Evolutionary conservation across 2,113 vertebrate genomes (phyloP), one percentile per base, ranked within the genome.

Genomic region (Hypocryptadius cinnamomeus): DNA sequence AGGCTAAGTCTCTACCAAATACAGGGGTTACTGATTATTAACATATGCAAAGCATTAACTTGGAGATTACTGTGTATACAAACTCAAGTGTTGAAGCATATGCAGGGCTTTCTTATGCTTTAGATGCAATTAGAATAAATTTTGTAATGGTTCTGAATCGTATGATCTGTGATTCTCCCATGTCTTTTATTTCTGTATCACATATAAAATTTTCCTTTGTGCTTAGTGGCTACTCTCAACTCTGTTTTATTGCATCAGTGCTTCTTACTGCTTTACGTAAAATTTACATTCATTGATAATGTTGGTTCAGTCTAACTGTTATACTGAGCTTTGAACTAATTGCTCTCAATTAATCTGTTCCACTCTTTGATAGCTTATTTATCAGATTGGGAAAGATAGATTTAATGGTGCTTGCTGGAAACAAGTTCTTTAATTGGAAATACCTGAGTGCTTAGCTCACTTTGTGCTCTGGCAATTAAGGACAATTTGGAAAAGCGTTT

Each of bases 381-480:
- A 99, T 98, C 97, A 98, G 96, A 98, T 93, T 94, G 94, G 94
- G 96, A 96, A 98, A 96, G 98, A 97, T 97, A 98, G 98, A 98
- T 98, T 98, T 98, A 98, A 98, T 97, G 96, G 96, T 76, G 78
- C 95, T 96, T 96, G 96, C 95, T 98, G 95, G 95, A 98, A 98
- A 97, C 97, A 97, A 97, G 97, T 96, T 96, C 97, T 97, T 97
- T 98, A 98, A 98, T 98, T 98, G 97, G 97, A 98, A 98, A 98
- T 96, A 98, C 97, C 95, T 96, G 97, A 96, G 91, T 96, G 96
- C 97, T 98, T 98, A 97, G 97, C 87, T 96, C 92, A 97, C 96
- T 97, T 96, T 53, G 94, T 98, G 96, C 95, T 97, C 96, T 50
- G 96, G 98, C 98, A 99, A 99, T 99, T 98, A 99, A 98, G 98